Evolutionary conservation across 2,888 invertebrate genomes (phyloP).

Genomic region (Drosophila mayaguana): DNA sequence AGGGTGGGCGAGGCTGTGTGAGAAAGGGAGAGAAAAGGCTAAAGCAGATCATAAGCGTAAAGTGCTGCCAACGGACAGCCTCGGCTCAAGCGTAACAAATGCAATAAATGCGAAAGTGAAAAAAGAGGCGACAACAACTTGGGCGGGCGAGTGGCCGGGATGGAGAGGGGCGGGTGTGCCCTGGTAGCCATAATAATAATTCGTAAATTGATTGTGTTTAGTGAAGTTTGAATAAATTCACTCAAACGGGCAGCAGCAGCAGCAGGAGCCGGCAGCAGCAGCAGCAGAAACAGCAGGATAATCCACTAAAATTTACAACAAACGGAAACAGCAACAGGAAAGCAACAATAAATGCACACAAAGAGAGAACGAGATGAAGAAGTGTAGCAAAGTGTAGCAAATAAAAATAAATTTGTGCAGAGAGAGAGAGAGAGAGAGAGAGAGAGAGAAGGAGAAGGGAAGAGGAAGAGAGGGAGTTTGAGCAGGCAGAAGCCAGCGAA

Average conservation of each 20-base stretch:
- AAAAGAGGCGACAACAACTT: slow-evolving; percentile 70
- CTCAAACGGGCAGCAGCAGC: slow-evolving; percentile 46
- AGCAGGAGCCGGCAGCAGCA: slow-evolving; percentile 11
- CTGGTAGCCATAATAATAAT: slow-evolving; percentile 73
- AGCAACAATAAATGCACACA: slow-evolving; percentile 58
- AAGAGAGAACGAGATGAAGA: not conserved
- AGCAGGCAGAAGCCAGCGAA: slow-evolving; percentile 47
- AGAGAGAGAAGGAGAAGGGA: not conserved
- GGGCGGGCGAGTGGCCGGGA: not conserved
- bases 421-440: slow-evolving; percentile 9
- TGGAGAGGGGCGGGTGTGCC: not conserved
- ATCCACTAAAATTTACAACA: slow-evolving; percentile 82
- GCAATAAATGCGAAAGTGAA: slow-evolving; percentile 71
- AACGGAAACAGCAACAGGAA: slow-evolving; percentile 82
- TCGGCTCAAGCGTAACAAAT: slow-evolving; percentile 74
- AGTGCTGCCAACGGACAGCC: slow-evolving; percentile 52
- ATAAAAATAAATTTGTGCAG: slow-evolving; percentile 75
- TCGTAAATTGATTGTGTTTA: slow-evolving; percentile 82
- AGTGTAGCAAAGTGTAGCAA: slow-evolving; percentile 69
- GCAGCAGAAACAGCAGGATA: slow-evolving; percentile 60
- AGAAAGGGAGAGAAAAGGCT: not conserved
- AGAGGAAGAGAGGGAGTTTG: too few relatives aligned
- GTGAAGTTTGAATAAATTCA: slow-evolving; percentile 82
- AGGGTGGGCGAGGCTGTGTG: too few relatives aligned
- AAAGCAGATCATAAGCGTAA: slow-evolving; percentile 75